A percentile compares a stretch with the other conserved stretches of the same genome.
phyloP scores from a whole-genome alignment of 2,888 invertebrate species.

The Leptogaster cylindrica region DNA sequence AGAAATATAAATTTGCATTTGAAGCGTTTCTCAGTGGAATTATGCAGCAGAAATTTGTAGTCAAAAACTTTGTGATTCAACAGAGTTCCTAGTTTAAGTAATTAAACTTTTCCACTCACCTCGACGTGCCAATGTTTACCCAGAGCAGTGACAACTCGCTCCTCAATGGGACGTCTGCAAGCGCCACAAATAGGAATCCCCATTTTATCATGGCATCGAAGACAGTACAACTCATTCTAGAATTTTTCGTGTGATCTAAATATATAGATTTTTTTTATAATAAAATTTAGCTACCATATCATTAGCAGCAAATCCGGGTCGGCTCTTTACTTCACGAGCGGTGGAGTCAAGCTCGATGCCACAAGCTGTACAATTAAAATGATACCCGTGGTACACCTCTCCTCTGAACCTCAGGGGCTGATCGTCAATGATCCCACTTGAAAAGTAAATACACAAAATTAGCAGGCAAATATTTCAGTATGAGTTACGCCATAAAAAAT shows the following conservation, averaged over 20 bases:
- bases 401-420: slow-evolving; percentile 90
- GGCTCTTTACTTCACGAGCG: slow-evolving; percentile 92
- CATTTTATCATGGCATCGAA: slow-evolving; percentile 99
- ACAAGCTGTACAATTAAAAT: slow-evolving; percentile 95
- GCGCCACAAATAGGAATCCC: slow-evolving; percentile 99
- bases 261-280: not conserved
- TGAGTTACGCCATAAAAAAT: too few species aligned
- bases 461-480: slow-evolving; percentile 8
- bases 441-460: slow-evolving; percentile 13
- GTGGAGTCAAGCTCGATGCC: slow-evolving; percentile 92
- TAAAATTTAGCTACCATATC: slow-evolving; percentile 74
- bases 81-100: too few species aligned
- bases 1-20: slow-evolving; percentile 54
- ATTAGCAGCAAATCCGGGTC: slow-evolving; percentile 87
- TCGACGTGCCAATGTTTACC: slow-evolving; percentile 99
- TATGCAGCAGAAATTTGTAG: not conserved
- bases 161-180: slow-evolving; percentile 97
- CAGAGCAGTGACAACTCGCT: slow-evolving; percentile 96
- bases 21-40: too few species aligned
- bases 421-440: slow-evolving; percentile 87
- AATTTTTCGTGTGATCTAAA: not conserved
- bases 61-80: too few species aligned
- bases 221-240: slow-evolving; percentile 93
- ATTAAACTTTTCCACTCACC: slow-evolving; percentile 65
- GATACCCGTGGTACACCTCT: slow-evolving; percentile 98